A percentile compares a stretch with the other conserved stretches of the same genome.
Conservation (phyloP, 1,140 invertebrate genomes). For the Cherax destructor region DNA sequence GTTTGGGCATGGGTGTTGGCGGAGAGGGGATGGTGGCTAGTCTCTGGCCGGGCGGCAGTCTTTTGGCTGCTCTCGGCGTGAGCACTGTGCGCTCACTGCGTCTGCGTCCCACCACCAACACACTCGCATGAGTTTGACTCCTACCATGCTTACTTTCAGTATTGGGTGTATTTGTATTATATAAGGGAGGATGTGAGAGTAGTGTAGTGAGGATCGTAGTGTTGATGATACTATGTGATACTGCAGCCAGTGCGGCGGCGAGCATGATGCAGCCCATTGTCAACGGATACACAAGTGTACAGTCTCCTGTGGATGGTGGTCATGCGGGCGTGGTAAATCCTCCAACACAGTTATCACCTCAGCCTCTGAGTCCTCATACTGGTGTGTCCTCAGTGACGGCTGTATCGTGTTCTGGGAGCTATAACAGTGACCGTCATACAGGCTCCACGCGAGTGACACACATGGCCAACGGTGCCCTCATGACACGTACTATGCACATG, state of each 20-base stretch:
- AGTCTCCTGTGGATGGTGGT: conserved; percentile 56
- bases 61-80: conserved; percentile 54
- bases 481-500: conserved; percentile 62
- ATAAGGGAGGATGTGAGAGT: background rate
- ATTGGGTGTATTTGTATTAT: background rate
- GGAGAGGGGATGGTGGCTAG: background rate
- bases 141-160: background rate
- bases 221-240: conserved; percentile 38
- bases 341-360: conserved; percentile 52
- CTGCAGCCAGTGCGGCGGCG: conserved; percentile 5
- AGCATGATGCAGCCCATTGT: conserved; percentile 68
- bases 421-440: conserved; percentile 40
- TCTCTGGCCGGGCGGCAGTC: conserved; percentile 48
- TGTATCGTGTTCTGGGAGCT: conserved; percentile 39
- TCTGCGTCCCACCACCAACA: background rate
- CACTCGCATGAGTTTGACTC: background rate
- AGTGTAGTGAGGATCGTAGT: conserved; percentile 23
- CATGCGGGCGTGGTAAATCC: conserved; percentile 43
- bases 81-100: conserved; percentile 10
- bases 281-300: conserved; percentile 56
- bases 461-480: conserved; percentile 61
- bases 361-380: conserved; percentile 37
- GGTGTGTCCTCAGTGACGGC: background rate
- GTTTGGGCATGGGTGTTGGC: conserved; percentile 8
- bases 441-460: conserved; percentile 54